Conservation (phyloP, 2,113 vertebrate genomes). For the Gymnogyps californianus region DNA sequence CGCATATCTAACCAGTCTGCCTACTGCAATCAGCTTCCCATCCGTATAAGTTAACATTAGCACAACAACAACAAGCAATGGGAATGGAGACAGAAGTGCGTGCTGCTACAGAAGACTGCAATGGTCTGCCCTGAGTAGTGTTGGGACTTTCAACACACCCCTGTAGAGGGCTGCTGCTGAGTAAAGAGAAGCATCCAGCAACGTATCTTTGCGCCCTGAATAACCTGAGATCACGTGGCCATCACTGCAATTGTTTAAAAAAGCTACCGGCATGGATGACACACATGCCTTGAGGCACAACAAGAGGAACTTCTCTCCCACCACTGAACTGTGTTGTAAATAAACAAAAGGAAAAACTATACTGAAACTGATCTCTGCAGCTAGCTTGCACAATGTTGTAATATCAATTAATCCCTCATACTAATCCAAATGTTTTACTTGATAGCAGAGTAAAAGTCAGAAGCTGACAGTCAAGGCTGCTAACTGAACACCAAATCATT, state of each 20-base stretch:
- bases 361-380: background rate
- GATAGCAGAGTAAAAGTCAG: background rate
- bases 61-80: fast-evolving
- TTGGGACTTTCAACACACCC: background rate
- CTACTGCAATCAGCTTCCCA: background rate
- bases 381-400: background rate
- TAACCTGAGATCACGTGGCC: background rate
- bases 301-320: background rate
- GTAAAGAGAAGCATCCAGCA: background rate
- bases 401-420: background rate
- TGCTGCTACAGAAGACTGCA: background rate
- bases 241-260: background rate
- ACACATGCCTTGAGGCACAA: background rate
- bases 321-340: background rate
- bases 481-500: background rate
- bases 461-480: background rate
- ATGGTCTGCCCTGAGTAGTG: background rate
- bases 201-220: background rate
- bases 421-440: background rate
- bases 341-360: background rate
- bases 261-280: background rate
- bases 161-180: background rate
- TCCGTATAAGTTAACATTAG: background rate
- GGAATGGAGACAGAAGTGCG: background rate
- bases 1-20: fast-evolving